Base-by-base conservation (phyloP, 2,797 vertebrate species). In the Orestias chungarensis region DNA sequence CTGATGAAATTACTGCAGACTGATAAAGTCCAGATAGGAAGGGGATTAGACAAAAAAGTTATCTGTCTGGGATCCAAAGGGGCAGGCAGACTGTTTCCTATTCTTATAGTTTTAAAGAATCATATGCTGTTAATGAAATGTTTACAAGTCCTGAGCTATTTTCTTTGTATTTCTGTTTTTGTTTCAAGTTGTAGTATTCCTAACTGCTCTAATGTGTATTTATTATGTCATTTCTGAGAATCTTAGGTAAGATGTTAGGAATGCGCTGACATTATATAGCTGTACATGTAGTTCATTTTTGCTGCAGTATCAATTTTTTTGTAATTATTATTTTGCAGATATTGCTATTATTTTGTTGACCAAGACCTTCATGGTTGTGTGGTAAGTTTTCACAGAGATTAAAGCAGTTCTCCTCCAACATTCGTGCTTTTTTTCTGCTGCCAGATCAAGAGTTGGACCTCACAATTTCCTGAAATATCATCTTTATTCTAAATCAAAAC, bases 1-100 rank as follows among this genome's bases (percentile, higher is more conserved):
- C 57, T 59, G 52, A 67, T 78, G 66, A 84, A 80, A 72, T 84
- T 73, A 73, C 69, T n/a, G 64, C 79, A 73, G 71, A 84, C 57
- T 82, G 80, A 85, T 64, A 44, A 87, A 87, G 82, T 85, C 78
- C 88, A 83, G 87, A 89, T 81, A 88, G 88, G 82, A 83, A 55
- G 69, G 83, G 73, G 82, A 84, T 84, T 67, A 75, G 71, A 83
- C 29, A 46, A 74, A 86, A n/a, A 82, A 85, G 78, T n/a, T 11
- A 62, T 62, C 18, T 59, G 59, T 88, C 40, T 4, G 57, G 66
- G 74, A 82, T n/a, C 87, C 85, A 86, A 78, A 40, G 67, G 64
- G 78, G 80, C 20, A 2, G 11, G 3, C 23, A n/a, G 20, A 25
- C 10, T n/a, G 23, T 40, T 40, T 62, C 5, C 4, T 35, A 20